phyloP scores from a whole-genome alignment of 2,113 vertebrate species.

The Limnothrissa miodon region DNA sequence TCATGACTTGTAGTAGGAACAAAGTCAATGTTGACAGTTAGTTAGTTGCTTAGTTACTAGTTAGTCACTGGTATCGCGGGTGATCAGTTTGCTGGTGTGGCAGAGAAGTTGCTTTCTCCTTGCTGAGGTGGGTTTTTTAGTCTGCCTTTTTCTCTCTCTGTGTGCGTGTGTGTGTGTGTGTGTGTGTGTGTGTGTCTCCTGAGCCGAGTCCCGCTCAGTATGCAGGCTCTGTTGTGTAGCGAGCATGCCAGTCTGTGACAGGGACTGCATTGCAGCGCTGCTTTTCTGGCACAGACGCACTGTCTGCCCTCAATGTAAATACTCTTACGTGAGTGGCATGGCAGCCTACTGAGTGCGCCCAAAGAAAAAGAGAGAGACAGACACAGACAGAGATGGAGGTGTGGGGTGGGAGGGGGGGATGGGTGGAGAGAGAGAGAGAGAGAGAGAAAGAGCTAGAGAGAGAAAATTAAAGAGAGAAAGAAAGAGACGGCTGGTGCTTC shows the following conservation, averaged over 20 bases:
- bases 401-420: too few relatives aligned
- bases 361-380: conserved; percentile 20
- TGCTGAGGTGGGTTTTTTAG: neutral
- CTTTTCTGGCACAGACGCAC: conserved; percentile 66
- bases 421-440: conserved; percentile 25
- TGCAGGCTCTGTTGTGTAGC: conserved; percentile 67
- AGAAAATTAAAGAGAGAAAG: conserved; percentile 4
- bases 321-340: conserved; percentile 37
- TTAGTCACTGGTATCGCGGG: too few relatives aligned
- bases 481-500: conserved; percentile 25
- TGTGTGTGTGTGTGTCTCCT: conserved; percentile 22
- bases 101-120: too few relatives aligned
- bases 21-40: too few relatives aligned
- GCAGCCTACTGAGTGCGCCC: neutral
- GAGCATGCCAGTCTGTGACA: conserved; percentile 73
- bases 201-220: conserved; percentile 70
- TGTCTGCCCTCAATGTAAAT: conserved; percentile 58
- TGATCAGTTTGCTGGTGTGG: too few relatives aligned
- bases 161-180: conserved; percentile 2
- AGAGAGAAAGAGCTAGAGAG: conserved; percentile 15
- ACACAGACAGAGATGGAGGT: neutral
- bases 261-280: conserved; percentile 76
- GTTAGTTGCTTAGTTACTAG: too few relatives aligned
- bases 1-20: too few relatives aligned
- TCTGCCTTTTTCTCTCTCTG: neutral